Base-by-base conservation (phyloP, 64 coral and sea anemone species). In the Dendronephthya gigantea region DNA sequence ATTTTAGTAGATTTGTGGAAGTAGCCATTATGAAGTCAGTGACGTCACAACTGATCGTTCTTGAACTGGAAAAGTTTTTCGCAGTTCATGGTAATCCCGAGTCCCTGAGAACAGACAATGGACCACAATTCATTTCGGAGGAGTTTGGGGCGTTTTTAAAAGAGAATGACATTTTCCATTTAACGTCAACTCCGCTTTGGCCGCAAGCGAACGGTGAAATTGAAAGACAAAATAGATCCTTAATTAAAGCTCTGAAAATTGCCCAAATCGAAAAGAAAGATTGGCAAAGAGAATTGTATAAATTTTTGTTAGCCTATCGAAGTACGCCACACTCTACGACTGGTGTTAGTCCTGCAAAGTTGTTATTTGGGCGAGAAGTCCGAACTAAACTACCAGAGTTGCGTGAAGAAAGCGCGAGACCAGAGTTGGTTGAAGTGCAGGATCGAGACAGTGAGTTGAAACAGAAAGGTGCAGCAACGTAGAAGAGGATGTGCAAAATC, bases 291-390 rank as follows among this genome's bases (percentile, higher is more conserved):
- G 69, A 76, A 30, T 10, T 76, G 35, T 2, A 7, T 2, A 76
- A 76, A 38, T 76, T 76, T 16, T 16, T 76, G 29, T 76, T 76
- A 76, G 69, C 69, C 3, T 76, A 76, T 76, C 69, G 69, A 76
- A 76, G 69, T 76, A 76, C 69, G 12, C 69, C 69, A 3, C 69
- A 76, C 69, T 76, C 69, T 15, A 76, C 69, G 25, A 76, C 69
- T 2, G 69, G 69, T 35, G 23, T 28, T 35, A 76, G n/a, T 76
- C 69, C 69, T 35, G 69, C 69, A 28, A 76, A 76, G 17, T 34
- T 76, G n/a, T 34, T 76, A 15, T 76, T 76, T 76, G 51, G 51
- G 22, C 51, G 51, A 58, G 51, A 6, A 58, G 22, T 58, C 23
- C 51, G 22, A 58, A 58, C 51, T 6, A 58, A 58, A n/a, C 23